Evolutionary conservation across 2,888 invertebrate genomes (phyloP), one percentile per base, ranked within the genome.

Genomic region (Danaus chrysippus): DNA sequence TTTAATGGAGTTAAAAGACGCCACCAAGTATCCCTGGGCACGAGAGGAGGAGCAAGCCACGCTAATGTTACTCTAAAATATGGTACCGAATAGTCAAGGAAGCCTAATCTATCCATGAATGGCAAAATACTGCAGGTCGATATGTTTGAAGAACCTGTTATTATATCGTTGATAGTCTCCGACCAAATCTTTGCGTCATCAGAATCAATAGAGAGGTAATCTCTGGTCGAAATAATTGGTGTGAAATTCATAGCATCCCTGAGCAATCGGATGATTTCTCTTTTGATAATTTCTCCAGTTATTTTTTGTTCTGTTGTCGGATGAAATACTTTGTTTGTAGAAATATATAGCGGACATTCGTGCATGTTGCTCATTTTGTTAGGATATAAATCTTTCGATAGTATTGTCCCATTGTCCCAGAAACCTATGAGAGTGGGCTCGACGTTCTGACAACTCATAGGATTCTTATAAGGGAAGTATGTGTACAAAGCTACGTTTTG

Each of bases 351-450:
- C 1, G 85, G 87, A 56, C 86, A 87, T 55, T 78, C 76, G 41
- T 78, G 74, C 84, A 87, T 84, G 42, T 86, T 79, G 42, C 68
- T 70, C 78, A 84, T 80, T 73, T 87, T 87, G 62, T 87, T 79
- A 2, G 78, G 76, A 67, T 77, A 87, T 42, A 82, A 54, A 15
- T 77, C 63, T 5, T 66, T 62, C 1, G 67, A 49, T 19, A 71
- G 68, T 56, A 67, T 52, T 23, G 60, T 62, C 8, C 63, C 70
- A 59, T 72, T 66, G 42, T 74, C 73, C 75, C 80, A 81, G 66
- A 72, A 72, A 6, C 75, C 77, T 17, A 86, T 74, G 0, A 83
- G 64, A 42, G 60, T 67, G 1, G 84, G 81, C 13, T 76, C 69
- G 1, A 81, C 78, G 59, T 83, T 82, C 65, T 77, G 81, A 64